phyloP scores from a whole-genome alignment of 2,797 vertebrate species.

The Onychomys torridus region DNA sequence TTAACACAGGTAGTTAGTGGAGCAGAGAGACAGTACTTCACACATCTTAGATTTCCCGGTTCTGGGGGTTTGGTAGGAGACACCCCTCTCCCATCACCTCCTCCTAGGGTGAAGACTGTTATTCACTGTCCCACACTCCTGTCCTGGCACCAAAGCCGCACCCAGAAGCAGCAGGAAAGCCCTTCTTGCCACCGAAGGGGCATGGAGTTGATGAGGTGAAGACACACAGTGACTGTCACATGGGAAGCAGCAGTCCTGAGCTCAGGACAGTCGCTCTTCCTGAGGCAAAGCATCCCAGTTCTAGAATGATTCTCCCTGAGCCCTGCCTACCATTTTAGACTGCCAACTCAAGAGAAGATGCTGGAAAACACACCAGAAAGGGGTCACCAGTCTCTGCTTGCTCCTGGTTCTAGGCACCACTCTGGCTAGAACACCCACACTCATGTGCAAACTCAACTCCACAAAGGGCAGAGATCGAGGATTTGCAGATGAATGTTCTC shows the following conservation, averaged over 20 bases:
- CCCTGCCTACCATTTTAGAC: neutral
- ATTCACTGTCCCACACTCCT: neutral
- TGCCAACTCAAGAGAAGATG: slow-evolving; percentile 29
- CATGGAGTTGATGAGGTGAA: neutral
- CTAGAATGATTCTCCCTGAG: neutral
- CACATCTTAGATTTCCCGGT: neutral
- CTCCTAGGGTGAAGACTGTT: neutral
- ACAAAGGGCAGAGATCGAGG: neutral
- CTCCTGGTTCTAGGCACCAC: neutral
- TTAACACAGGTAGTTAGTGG: neutral
- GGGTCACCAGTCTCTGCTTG: neutral
- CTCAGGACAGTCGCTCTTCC: neutral
- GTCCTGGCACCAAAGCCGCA: neutral
- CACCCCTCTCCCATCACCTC: neutral
- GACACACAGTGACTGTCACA: neutral
- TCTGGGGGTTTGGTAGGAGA: neutral
- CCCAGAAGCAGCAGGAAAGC: neutral
- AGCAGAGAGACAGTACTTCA: neutral
- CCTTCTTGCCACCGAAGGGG: neutral
- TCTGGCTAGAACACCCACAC: neutral
- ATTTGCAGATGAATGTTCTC: neutral
- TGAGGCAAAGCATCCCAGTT: neutral
- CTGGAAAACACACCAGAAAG: slow-evolving; percentile 16
- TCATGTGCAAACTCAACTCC: neutral
- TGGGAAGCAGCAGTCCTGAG: neutral